phyloP scores from a whole-genome alignment of 2,888 invertebrate species.

The Adelphocoris suturalis region DNA sequence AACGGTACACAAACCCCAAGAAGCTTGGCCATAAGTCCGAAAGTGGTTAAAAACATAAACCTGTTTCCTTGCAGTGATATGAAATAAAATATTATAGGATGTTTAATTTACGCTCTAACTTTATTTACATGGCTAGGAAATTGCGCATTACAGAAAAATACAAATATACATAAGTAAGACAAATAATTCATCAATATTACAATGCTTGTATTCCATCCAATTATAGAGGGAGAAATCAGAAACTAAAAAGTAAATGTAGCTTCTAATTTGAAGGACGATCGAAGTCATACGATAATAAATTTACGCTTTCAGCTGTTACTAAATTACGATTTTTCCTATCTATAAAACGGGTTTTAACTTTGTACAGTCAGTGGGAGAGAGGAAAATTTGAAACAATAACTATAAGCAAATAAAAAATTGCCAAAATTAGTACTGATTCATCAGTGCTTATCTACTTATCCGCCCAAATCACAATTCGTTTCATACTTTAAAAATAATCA shows the following conservation, averaged over 20 bases:
- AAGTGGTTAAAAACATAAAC: too few relatives aligned
- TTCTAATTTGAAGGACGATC: background rate
- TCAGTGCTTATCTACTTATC: conserved; percentile 31
- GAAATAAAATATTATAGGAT: too few relatives aligned
- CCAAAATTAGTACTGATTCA: conserved; percentile 15
- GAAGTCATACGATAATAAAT: background rate
- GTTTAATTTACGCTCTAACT: conserved; percentile 34
- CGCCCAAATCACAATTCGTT: conserved; percentile 55
- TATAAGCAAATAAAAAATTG: conserved; percentile 32
- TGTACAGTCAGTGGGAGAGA: conserved; percentile 40
- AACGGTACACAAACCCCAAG: too few relatives aligned
- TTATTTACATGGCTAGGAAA: conserved; percentile 66
- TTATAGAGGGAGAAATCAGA: conserved; percentile 17
- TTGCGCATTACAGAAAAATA: conserved; percentile 70
- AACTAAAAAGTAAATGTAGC: conserved; percentile 25
- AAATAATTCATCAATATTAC: conserved; percentile 29
- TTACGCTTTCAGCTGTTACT: conserved; percentile 18
- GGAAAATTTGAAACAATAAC: conserved; percentile 31
- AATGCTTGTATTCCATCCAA: conserved; percentile 25
- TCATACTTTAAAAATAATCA: conserved; percentile 45
- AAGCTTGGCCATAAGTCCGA: too few relatives aligned
- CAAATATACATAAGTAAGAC: conserved; percentile 72
- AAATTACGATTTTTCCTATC: conserved; percentile 24
- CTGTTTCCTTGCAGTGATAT: too few relatives aligned
- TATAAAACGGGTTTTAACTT: conserved; percentile 15